Base-by-base conservation (phyloP, 2,888 invertebrate species). In the Ophion slaviceki region DNA sequence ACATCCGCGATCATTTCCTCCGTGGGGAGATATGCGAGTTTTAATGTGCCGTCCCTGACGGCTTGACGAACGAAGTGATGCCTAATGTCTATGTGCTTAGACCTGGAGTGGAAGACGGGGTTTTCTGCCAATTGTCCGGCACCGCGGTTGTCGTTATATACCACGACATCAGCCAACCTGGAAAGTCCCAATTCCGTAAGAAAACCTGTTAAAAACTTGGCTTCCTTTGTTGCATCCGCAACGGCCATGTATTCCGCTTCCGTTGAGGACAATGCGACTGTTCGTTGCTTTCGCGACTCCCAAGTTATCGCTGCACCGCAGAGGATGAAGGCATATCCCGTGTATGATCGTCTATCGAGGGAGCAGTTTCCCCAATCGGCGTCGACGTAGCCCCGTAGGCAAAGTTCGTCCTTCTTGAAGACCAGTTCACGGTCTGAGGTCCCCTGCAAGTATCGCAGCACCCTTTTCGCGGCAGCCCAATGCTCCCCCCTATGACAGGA, bases 391-490 rank as follows among this genome's bases (percentile, higher is more conserved):
- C 89, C 90, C 7, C 47, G n/a, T 14, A 92, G 32, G 1, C 64
- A 32, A 2, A 80, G 72, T 7, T 40, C 45, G 2, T 40, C 47
- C 20, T 68, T 40, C 8, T 64, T 53, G 80, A 86, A 91, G 1
- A 67, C 36, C 14, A 92, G 77, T 40, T 89, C 88, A 1, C 85
- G 40, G 66, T 88, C 61, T 17, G 62, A 61, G 0, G 90, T 91
- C 4, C 86, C 87, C 24, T 87, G 87, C 10, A 91, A 40, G 59
- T 93, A 93, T 4, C 91, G 82, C 14, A 93, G 80, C 2, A 92
- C 87, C 6, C 90, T 81, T 71, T 92, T 91, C 0, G 91, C 91
- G 0, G 90, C 90, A n/a, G 75, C 86, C 91, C 92, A 92, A 28
- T 87, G 87, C 11, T 24, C 36, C 40, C 53, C 59, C 1, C 24